Percentiles rank a stretch among this genome's conserved stretches.
phyloP scores from a whole-genome alignment of 2,113 vertebrate species.

The Perca flavescens region DNA sequence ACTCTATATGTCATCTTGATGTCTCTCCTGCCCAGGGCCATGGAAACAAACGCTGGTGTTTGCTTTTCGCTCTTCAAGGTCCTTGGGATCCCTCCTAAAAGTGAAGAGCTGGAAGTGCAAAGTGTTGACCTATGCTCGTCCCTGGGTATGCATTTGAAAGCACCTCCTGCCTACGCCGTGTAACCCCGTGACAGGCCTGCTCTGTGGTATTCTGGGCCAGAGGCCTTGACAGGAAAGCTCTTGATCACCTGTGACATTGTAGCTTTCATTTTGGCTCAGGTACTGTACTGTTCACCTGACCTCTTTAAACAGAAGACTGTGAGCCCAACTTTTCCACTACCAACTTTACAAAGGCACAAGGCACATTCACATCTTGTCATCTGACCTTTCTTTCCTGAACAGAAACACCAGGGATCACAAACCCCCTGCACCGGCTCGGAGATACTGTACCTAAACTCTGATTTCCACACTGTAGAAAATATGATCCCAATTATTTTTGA shows the following conservation, averaged over 20 bases:
- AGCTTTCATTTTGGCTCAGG: constrained; percentile 40
- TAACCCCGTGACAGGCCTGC: constrained; percentile 54
- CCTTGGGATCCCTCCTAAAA: constrained; percentile 48
- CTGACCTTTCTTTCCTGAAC: constrained; percentile 42
- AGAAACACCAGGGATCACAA: neutral
- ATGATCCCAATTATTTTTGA: neutral
- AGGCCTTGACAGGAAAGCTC: constrained; percentile 47
- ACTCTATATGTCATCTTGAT: constrained; percentile 49
- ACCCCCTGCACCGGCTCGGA: neutral
- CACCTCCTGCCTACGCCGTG: constrained; percentile 43
- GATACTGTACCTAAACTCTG: neutral
- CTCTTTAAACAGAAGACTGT: constrained; percentile 22
- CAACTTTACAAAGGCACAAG: constrained; percentile 54
- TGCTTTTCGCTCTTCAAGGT: constrained; percentile 70
- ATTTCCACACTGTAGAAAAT: neutral
- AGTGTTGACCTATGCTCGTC: constrained; percentile 59
- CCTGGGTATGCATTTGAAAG: constrained; percentile 63
- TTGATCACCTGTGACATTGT: constrained; percentile 51
- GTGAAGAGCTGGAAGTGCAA: constrained; percentile 38
- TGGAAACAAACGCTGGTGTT: constrained; percentile 33
- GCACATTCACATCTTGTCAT: constrained; percentile 25
- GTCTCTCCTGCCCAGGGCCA: constrained; percentile 43
- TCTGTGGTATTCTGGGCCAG: constrained; percentile 16
- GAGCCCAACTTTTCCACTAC: constrained; percentile 55
- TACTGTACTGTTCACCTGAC: constrained; percentile 20